Conservation (phyloP, 2,888 invertebrate species). For the Gryllus longicercus region DNA sequence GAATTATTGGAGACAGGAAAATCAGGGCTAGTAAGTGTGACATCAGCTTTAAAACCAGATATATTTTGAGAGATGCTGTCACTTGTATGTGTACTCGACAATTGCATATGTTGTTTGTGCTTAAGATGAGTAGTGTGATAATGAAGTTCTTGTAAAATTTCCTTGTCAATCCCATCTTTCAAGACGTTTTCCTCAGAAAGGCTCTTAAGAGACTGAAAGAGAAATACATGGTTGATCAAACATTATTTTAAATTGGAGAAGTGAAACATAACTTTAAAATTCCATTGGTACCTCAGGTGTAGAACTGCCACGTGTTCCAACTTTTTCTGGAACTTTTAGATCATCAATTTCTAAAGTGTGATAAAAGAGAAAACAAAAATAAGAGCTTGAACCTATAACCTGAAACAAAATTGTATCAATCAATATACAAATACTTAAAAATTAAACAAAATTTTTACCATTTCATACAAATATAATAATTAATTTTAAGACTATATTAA, state of each 20-base stretch:
- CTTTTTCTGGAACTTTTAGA: background rate
- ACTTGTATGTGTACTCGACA: background rate
- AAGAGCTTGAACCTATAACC: background rate
- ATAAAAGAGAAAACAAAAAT: background rate
- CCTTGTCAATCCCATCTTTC: no score
- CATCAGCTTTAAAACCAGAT: background rate
- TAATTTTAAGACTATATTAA: background rate
- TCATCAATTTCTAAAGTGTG: background rate
- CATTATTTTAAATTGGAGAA: background rate
- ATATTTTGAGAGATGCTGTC: background rate
- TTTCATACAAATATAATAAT: background rate
- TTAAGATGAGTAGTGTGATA: background rate
- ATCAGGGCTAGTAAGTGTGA: slow-evolving; percentile 1
- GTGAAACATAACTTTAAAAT: no score
- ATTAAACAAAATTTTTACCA: background rate
- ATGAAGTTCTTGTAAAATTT: no score
- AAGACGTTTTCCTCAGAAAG: background rate
- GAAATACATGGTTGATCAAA: background rate
- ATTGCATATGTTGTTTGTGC: background rate
- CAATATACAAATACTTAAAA: background rate
- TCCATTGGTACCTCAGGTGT: background rate
- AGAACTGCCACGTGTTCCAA: background rate
- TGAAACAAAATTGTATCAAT: background rate
- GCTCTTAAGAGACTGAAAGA: background rate
- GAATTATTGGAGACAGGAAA: background rate